phyloP scores from a whole-genome alignment of 2,113 vertebrate genomes.

The Xenus cinereus region DNA sequence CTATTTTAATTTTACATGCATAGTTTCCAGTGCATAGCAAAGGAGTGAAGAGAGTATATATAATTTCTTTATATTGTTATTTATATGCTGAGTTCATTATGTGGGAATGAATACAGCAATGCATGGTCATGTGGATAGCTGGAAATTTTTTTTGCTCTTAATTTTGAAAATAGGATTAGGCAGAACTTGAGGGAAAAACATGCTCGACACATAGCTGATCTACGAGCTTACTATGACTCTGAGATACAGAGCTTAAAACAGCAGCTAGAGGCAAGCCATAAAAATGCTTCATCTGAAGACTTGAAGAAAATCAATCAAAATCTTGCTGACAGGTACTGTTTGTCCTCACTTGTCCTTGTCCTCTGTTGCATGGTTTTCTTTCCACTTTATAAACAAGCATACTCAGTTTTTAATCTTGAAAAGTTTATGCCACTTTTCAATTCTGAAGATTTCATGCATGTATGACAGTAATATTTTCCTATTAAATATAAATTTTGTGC shows the following conservation, averaged over 20 bases:
- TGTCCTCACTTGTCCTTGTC: neutral
- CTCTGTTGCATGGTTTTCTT: neutral
- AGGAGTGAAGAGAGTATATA: neutral
- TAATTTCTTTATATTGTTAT: neutral
- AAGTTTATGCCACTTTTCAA: neutral
- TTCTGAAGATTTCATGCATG: neutral
- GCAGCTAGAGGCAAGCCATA: conserved; percentile 80
- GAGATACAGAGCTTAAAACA: conserved; percentile 88
- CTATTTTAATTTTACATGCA: neutral
- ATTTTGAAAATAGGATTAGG: conserved; percentile 77
- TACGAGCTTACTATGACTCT: conserved; percentile 91
- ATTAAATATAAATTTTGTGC: neutral
- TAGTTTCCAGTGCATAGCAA: neutral
- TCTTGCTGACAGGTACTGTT: conserved; percentile 82
- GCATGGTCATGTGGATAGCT: neutral
- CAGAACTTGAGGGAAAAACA: conserved; percentile 94
- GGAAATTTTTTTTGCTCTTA: neutral
- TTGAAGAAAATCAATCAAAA: conserved; percentile 83
- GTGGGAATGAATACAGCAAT: neutral
- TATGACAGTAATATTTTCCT: neutral
- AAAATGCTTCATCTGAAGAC: conserved; percentile 72
- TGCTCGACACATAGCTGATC: conserved; percentile 87
- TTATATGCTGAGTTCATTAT: neutral
- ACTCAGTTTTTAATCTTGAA: neutral
- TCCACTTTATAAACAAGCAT: neutral